Conservation (phyloP, 2,888 invertebrate species). For the Bembecia ichneumoniformis region DNA sequence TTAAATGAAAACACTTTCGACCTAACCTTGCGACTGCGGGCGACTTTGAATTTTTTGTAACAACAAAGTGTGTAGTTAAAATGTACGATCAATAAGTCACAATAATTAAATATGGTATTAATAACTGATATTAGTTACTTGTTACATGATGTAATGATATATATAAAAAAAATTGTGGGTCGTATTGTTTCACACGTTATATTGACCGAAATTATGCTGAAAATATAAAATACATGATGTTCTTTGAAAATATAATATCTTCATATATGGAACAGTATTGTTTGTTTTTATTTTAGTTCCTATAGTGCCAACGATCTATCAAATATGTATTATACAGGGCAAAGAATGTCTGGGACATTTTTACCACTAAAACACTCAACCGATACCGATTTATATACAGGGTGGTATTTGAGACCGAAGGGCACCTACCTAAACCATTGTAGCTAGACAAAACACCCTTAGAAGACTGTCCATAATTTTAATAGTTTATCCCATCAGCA, state of each 20-base stretch:
- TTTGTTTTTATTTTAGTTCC: slow-evolving; percentile 13
- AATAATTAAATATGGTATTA: slow-evolving; percentile 55
- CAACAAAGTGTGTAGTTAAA: slow-evolving; percentile 52
- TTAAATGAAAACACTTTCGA: slow-evolving; percentile 10
- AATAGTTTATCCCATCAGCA: no score
- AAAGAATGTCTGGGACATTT: no score
- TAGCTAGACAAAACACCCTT: no score
- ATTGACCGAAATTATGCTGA: slow-evolving; percentile 65
- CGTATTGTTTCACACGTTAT: slow-evolving; percentile 66
- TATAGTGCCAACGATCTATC: no score
- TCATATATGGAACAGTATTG: slow-evolving; percentile 46
- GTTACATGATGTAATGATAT: slow-evolving; percentile 57
- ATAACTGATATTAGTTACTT: slow-evolving; percentile 64
- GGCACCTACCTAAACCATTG: no score
- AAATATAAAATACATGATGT: slow-evolving; percentile 57
- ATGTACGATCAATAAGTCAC: slow-evolving; percentile 41
- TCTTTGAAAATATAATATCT: slow-evolving; percentile 72
- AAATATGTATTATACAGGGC: no score
- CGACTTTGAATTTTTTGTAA: slow-evolving; percentile 46
- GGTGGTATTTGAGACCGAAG: no score
- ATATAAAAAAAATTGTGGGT: slow-evolving; percentile 40
- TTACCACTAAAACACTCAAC: no score
- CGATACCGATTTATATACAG: no score
- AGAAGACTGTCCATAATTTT: no score
- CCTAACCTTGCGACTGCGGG: slow-evolving; percentile 40